A percentile compares a stretch with the other conserved stretches of the same genome.
phyloP scores from a whole-genome alignment of 1,140 invertebrate species.

The Eulimnadia texana region DNA sequence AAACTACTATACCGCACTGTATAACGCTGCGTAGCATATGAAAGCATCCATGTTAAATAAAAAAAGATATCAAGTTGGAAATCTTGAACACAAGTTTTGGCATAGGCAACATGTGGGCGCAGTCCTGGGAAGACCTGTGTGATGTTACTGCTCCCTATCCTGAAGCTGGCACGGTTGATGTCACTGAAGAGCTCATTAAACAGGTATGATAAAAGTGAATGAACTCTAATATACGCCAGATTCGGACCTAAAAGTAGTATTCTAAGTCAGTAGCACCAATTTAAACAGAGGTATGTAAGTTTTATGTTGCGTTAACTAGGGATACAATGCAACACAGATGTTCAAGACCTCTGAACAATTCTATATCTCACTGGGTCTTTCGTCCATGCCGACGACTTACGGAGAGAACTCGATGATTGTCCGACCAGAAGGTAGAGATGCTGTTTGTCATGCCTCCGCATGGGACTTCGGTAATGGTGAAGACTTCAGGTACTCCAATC shows the following conservation, averaged over 20 bases:
- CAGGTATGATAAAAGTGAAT: constrained; percentile 7
- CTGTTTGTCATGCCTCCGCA: constrained; percentile 72
- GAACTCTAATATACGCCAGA: no score
- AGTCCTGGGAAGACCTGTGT: constrained; percentile 47
- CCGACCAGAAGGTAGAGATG: constrained; percentile 50
- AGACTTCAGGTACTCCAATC: no score
- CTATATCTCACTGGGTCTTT: constrained; percentile 66
- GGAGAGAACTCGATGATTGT: constrained; percentile 57
- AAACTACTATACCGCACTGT: no score
- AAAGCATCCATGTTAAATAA: no score
- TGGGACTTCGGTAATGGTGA: constrained; percentile 85
- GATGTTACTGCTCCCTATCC: constrained; percentile 23
- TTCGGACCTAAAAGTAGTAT: no score
- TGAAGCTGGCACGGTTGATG: constrained; percentile 22
- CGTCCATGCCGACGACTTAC: constrained; percentile 62
- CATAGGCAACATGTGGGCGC: constrained; percentile 66
- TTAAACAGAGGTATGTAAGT: no score
- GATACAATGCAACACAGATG: constrained; percentile 59
- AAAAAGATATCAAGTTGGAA: no score
- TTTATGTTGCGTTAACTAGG: no score
- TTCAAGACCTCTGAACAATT: constrained; percentile 72
- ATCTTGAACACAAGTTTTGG: no score
- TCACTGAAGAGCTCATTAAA: constrained; percentile 22
- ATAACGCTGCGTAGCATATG: no score
- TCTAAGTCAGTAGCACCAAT: no score